Evolutionary conservation across 2,113 vertebrate genomes (phyloP).

Genomic region (Pao palembangensis): DNA sequence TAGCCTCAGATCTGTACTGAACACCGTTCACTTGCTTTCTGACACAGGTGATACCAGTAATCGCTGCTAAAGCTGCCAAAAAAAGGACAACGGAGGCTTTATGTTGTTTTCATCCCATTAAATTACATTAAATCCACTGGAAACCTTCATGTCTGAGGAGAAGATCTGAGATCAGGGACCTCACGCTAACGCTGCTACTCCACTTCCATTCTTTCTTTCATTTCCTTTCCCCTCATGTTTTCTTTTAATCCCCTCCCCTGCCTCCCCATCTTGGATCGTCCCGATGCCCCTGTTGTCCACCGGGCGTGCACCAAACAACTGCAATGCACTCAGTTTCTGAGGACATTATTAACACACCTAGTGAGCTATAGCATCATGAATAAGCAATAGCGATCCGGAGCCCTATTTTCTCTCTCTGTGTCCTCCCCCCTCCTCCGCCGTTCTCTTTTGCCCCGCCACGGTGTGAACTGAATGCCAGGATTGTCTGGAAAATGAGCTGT

Average conservation of each 20-base stretch:
- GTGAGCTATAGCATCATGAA: constrained; percentile 72
- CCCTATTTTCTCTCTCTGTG: constrained; percentile 61
- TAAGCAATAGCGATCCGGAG: constrained; percentile 72
- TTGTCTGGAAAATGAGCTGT: constrained; percentile 79
- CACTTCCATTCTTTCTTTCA: constrained; percentile 46
- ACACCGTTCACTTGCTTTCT: too few relatives aligned
- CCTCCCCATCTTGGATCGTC: constrained; percentile 60
- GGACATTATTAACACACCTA: constrained; percentile 79
- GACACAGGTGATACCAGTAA: too few relatives aligned
- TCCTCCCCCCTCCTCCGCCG: constrained; percentile 19
- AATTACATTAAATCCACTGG: too few relatives aligned
- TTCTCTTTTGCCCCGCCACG: constrained; percentile 39
- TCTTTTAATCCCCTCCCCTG: constrained; percentile 67
- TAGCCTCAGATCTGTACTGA: too few relatives aligned
- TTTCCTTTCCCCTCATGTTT: constrained; percentile 44
- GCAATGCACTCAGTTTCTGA: constrained; percentile 70
- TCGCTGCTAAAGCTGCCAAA: too few relatives aligned
- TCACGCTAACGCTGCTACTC: constrained; percentile 23
- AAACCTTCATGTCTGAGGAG: too few relatives aligned
- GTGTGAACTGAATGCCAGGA: constrained; percentile 71
- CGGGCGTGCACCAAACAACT: constrained; percentile 76
- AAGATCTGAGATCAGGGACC: too few relatives aligned
- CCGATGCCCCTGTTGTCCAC: constrained; percentile 68
- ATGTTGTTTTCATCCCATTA: too few relatives aligned
- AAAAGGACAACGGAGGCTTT: too few relatives aligned